Evolutionary conservation across 2,888 invertebrate genomes (phyloP).

Genomic region (Eubasilissa splendida): DNA sequence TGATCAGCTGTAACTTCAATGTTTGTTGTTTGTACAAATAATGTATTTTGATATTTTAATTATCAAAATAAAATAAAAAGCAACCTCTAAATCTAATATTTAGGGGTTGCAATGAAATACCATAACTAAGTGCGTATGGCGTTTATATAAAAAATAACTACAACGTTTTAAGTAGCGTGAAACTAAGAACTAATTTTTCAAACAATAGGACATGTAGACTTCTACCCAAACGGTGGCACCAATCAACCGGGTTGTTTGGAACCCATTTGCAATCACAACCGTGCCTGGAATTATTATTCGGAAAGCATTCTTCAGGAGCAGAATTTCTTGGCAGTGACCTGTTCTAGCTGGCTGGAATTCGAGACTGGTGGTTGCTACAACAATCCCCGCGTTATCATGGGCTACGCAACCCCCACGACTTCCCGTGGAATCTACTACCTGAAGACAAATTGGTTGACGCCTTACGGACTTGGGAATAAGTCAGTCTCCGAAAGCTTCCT

Average conservation of each 20-base stretch:
- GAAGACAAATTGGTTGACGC: not conserved
- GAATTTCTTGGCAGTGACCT: conserved; percentile 63
- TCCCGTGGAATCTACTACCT: conserved; percentile 26
- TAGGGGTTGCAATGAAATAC: too few species aligned
- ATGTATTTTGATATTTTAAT: too few species aligned
- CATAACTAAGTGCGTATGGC: too few species aligned
- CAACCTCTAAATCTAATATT: too few species aligned
- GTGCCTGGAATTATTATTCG: conserved; percentile 63
- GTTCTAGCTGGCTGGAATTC: conserved; percentile 63
- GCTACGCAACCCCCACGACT: not conserved
- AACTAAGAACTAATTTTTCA: too few species aligned
- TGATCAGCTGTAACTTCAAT: too few species aligned
- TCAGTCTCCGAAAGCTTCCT: too few species aligned
- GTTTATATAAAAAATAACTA: too few species aligned
- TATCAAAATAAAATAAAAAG: too few species aligned
- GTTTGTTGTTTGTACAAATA: too few species aligned
- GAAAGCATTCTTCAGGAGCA: conserved; percentile 61
- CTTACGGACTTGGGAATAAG: not conserved
- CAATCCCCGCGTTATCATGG: conserved; percentile 14
- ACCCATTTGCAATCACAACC: conserved; percentile 65
- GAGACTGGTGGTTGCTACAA: conserved; percentile 48
- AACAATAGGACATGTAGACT: conserved; percentile 66
- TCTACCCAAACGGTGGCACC: conserved; percentile 66
- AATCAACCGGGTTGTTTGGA: conserved; percentile 65
- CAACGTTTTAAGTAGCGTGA: too few species aligned